Conservation (phyloP, 2,797 vertebrate genomes). For the Periophthalmus magnuspinnatus region DNA sequence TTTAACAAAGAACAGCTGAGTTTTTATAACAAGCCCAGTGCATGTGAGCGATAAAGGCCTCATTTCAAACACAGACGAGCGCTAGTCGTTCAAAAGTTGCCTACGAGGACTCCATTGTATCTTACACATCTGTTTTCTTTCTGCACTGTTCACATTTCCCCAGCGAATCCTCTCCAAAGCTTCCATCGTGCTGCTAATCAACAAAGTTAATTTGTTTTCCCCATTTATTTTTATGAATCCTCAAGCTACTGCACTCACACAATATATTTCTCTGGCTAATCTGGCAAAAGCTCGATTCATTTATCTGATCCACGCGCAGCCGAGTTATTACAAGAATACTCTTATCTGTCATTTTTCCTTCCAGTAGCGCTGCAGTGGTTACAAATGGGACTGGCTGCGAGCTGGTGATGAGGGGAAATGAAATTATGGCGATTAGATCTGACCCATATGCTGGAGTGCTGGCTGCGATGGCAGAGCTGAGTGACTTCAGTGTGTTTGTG, state of each 20-base stretch:
- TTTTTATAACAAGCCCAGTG: conserved; percentile 13
- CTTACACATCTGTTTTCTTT: conserved; percentile 21
- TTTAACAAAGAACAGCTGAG: conserved; percentile 46
- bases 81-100: conserved; percentile 40
- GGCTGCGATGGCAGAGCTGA: conserved; percentile 41
- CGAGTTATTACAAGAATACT: conserved; percentile 73
- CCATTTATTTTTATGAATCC: conserved; percentile 58
- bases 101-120: conserved; percentile 53
- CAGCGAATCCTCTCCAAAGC: conserved; percentile 60
- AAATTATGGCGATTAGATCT: conserved; percentile 78
- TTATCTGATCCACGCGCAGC: conserved; percentile 74
- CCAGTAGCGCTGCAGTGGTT: conserved; percentile 67
- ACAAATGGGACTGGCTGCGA: conserved; percentile 73
- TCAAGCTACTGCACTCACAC: conserved; percentile 51
- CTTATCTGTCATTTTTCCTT: conserved; percentile 76
- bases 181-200: conserved; percentile 69
- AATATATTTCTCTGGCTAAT: conserved; percentile 64
- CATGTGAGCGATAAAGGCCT: conserved; percentile 27
- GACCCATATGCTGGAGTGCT: conserved; percentile 71
- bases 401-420: conserved; percentile 76
- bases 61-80: conserved; percentile 29
- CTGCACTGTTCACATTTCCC: conserved; percentile 59
- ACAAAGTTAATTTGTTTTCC: conserved; percentile 73
- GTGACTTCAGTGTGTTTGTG: conserved; percentile 50
- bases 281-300: conserved; percentile 69